Base-by-base conservation (phyloP, 2,888 invertebrate species). In the Teleogryllus oceanicus region DNA sequence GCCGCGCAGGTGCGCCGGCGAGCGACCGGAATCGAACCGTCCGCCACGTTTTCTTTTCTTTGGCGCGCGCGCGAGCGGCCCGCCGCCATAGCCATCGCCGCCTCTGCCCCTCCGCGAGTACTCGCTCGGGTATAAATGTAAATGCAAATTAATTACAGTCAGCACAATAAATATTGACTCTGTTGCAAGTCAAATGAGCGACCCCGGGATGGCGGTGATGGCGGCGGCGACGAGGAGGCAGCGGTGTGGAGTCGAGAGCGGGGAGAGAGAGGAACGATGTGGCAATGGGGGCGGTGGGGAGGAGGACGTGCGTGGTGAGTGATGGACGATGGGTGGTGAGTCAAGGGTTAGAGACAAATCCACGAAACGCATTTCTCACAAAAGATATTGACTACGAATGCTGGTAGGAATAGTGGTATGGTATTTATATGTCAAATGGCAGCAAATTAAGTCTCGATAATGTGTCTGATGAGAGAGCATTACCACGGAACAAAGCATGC, bases 61-160 rank as follows among this genome's bases (percentile, higher is more conserved):
- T 62, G 16, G 62, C n/a, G 16, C n/a, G 62, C 62, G 16, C 62
- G 62, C 13, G n/a, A 18, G 62, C 62, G 16, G 62, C 62, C 4
- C 62, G 16, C 16, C 62, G 4, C 13, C 62, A 13, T 13, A 11
- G 16, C 16, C 16, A 62, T 4, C 16, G 62, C 62, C n/a, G 62
- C 62, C 13, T 12, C 62, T 5, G 16, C 62, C 8, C 37, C 37
- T 37, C 8, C 37, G 37, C 37, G 37, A 37, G 37, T 37, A n/a
- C 13, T 16, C 62, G 62, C 62, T 62, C 62, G 11, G n/a, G 3
- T 62, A 62, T 8, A 62, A 62, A 62, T 62, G 62, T 62, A 62
- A 62, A 62, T 62, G 62, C 62, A 62, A 62, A 62, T 62, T 62
- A 62, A 62, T 62, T 62, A 62, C 62, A 62, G 62, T 62, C 62